These are phyloP conservation scores for Danio kyathit DNA, from an alignment of 2,797 vertebrate species.

Conservation along the genomic window DNA sequence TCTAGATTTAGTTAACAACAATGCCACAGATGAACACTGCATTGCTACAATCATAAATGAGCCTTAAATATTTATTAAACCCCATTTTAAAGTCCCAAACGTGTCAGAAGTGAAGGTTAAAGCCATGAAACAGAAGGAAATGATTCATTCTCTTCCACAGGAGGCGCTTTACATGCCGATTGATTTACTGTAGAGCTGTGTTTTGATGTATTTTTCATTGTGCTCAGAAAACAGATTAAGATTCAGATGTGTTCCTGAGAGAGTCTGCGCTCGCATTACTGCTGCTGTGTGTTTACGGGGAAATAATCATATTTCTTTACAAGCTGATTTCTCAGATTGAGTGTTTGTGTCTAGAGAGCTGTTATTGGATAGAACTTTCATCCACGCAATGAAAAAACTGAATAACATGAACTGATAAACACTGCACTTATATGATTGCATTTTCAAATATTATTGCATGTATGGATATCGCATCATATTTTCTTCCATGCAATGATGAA, in stretches of 20 bases:
- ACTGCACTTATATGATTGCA: no score
- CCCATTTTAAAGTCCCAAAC: neutral
- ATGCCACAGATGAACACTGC: neutral
- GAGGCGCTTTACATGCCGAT: neutral
- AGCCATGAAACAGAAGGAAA: neutral
- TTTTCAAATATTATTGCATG: no score
- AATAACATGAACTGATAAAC: no score
- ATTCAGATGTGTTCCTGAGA: neutral
- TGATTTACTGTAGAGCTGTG: neutral
- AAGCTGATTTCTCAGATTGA: neutral
- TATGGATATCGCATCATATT: no score
- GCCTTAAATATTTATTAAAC: neutral
- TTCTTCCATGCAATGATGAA: no score
- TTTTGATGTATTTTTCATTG: neutral
- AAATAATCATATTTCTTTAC: neutral
- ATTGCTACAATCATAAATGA: neutral
- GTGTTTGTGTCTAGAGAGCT: neutral
- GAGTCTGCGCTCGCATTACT: neutral
- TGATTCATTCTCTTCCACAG: neutral
- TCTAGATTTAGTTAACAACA: neutral
- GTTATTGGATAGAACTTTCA: neutral
- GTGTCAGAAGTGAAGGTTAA: neutral
- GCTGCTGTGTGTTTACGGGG: neutral
- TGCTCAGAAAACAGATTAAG: neutral
- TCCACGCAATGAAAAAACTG: no score